Percentiles rank a stretch among this genome's conserved stretches.
Conservation (phyloP, 2,113 vertebrate genomes). For the Oncorhynchus keta region DNA sequence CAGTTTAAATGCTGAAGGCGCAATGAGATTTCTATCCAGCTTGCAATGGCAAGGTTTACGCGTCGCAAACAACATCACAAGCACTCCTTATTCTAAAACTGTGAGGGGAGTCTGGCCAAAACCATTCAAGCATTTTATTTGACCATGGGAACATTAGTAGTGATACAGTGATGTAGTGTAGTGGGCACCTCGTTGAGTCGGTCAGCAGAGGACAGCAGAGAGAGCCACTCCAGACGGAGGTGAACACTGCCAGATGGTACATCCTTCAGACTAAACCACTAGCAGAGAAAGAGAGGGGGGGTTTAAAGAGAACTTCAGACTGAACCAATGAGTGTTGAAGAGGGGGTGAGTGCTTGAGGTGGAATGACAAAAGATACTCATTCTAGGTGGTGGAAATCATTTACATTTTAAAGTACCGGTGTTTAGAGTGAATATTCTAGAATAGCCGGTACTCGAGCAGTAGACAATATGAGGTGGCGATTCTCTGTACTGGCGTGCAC, state of each 20-base stretch:
- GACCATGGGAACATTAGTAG: background rate
- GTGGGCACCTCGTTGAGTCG: slow-evolving; percentile 81
- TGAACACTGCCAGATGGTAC: slow-evolving; percentile 81
- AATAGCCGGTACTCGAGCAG: too few species aligned
- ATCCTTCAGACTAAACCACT: slow-evolving; percentile 87
- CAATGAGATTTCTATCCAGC: too few species aligned
- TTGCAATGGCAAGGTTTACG: too few species aligned
- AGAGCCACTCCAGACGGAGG: slow-evolving; percentile 88
- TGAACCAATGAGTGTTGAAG: slow-evolving; percentile 1
- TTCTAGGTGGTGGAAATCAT: too few species aligned
- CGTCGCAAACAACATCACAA: background rate
- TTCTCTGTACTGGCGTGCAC: too few species aligned
- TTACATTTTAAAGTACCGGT: too few species aligned
- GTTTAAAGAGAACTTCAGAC: slow-evolving; percentile 23
- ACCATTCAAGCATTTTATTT: background rate
- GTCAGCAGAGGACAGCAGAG: slow-evolving; percentile 79
- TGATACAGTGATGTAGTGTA: background rate
- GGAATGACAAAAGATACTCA: background rate
- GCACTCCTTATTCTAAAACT: too few species aligned
- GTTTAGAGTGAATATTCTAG: too few species aligned
- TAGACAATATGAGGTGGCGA: too few species aligned
- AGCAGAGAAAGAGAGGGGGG: slow-evolving; percentile 20
- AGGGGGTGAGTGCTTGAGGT: background rate
- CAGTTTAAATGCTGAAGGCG: background rate
- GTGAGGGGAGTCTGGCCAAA: too few species aligned